phyloP scores from a whole-genome alignment of 2,888 invertebrate species.

The Lissocephala sabroskyi region DNA sequence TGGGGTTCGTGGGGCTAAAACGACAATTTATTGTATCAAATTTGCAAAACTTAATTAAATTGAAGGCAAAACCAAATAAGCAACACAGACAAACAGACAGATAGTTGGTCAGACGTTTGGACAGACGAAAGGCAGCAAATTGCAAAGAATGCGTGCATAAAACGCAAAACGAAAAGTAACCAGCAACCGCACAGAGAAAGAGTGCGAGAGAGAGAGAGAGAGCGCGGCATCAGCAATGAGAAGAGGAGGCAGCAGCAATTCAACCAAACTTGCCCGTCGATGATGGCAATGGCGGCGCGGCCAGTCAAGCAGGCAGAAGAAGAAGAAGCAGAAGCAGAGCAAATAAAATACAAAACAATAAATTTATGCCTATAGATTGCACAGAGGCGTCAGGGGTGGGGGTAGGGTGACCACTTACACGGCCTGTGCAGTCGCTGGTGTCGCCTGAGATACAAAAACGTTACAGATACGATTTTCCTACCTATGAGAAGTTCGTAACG shows the following conservation, averaged over 20 bases:
- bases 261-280: too few species aligned
- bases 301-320: conserved; percentile 18
- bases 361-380: conserved; percentile 62
- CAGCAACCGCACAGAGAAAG: conserved; percentile 3
- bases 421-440: conserved; percentile 27
- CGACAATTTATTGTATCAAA: conserved; percentile 41
- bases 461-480: conserved; percentile 5
- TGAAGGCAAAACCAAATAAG: conserved; percentile 18
- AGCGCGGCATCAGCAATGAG: too few species aligned
- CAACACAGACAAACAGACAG: conserved; percentile 14
- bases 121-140: conserved; percentile 9
- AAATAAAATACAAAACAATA: conserved; percentile 50
- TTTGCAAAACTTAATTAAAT: conserved; percentile 41
- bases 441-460: conserved; percentile 15
- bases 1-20: too few species aligned
- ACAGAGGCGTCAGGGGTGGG: conserved; percentile 20
- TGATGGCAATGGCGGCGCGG: too few species aligned
- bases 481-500: neutral
- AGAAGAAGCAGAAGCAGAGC: neutral
- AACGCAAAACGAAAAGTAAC: conserved; percentile 32
- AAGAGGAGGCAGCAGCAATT: too few species aligned
- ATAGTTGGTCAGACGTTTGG: conserved; percentile 13
- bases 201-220: conserved; percentile 9
- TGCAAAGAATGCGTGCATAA: conserved; percentile 42
- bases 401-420: conserved; percentile 31